phyloP scores from a whole-genome alignment of 2,888 invertebrate species.

The Pyrrhosoma nymphula region DNA sequence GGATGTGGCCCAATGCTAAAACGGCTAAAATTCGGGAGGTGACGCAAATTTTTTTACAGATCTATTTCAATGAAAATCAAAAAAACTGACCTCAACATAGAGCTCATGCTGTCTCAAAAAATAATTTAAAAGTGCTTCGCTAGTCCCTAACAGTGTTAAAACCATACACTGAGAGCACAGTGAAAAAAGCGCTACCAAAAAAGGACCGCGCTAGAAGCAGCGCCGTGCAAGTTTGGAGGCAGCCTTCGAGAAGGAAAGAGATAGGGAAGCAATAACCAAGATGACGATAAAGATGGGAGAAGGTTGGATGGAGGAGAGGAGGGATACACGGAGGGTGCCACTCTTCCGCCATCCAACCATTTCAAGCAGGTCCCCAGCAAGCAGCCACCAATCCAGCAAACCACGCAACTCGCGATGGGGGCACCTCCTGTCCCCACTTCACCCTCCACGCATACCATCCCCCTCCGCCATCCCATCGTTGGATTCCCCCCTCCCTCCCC shows the following conservation, averaged over 20 bases:
- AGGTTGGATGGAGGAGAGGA: slow-evolving; percentile 71
- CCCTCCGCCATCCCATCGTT: slow-evolving; percentile 71
- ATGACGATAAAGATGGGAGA: slow-evolving; percentile 70
- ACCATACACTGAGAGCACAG: not conserved
- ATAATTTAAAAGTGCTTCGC: too few relatives aligned
- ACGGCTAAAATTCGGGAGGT: too few relatives aligned
- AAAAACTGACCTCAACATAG: too few relatives aligned
- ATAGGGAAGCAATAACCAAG: not conserved
- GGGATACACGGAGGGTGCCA: slow-evolving; percentile 34
- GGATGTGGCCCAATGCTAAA: too few relatives aligned
- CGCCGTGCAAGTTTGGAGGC: not conserved
- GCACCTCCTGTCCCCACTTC: slow-evolving; percentile 72
- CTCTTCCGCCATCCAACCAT: not conserved
- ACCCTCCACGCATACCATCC: slow-evolving; percentile 69
- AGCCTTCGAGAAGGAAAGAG: not conserved
- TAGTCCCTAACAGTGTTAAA: too few relatives aligned
- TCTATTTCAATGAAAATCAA: too few relatives aligned
- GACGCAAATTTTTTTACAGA: too few relatives aligned
- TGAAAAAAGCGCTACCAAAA: not conserved
- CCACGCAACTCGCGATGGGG: slow-evolving; percentile 75
- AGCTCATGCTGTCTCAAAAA: too few relatives aligned
- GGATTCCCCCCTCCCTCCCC: slow-evolving; percentile 69
- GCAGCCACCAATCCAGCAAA: slow-evolving; percentile 12
- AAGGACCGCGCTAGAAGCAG: not conserved
- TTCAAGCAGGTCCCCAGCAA: slow-evolving; percentile 22